Percentiles rank a stretch among this genome's conserved stretches.
Conservation (phyloP, 1,140 invertebrate species). For the Lordiphosa clarofinis region DNA sequence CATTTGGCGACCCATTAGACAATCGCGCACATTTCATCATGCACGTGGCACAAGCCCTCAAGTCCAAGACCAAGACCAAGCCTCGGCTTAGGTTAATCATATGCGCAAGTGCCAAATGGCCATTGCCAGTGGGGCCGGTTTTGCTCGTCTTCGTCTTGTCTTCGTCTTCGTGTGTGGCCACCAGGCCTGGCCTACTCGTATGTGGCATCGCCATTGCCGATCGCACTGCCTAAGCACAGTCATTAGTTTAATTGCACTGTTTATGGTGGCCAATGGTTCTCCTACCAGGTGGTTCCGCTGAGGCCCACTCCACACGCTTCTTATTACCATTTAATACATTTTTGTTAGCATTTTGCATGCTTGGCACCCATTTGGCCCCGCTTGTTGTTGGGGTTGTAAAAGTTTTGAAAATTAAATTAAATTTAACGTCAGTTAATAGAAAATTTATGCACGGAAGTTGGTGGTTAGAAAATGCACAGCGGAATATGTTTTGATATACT, state of each 20-base stretch:
- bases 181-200: conserved; percentile 28
- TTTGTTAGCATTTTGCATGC: conserved; percentile 60
- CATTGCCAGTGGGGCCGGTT: conserved; percentile 37
- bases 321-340: conserved; percentile 45
- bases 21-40: conserved; percentile 57
- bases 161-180: conserved; percentile 55
- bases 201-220: conserved; percentile 33
- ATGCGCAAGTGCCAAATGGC: conserved; percentile 70
- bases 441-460: conserved; percentile 36
- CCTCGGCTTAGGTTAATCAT: conserved; percentile 48
- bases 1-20: conserved; percentile 75
- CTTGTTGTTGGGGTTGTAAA: conserved; percentile 43
- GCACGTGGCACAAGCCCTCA: conserved; percentile 47
- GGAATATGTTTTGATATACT: too few species aligned
- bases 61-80: not conserved
- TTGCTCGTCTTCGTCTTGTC: conserved; percentile 9
- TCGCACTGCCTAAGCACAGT: conserved; percentile 53
- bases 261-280: conserved; percentile 48
- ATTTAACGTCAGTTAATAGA: conserved; percentile 73
- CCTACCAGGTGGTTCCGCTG: conserved; percentile 30
- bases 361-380: conserved; percentile 36
- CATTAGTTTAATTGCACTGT: conserved; percentile 77
- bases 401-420: conserved; percentile 73
- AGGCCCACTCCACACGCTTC: conserved; percentile 17
- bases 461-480: too few species aligned